Percentiles rank a stretch among this genome's conserved stretches.
These are phyloP conservation scores for Plutomurus gul DNA, from an alignment of 1,140 invertebrate species.

Conservation along the genomic window DNA sequence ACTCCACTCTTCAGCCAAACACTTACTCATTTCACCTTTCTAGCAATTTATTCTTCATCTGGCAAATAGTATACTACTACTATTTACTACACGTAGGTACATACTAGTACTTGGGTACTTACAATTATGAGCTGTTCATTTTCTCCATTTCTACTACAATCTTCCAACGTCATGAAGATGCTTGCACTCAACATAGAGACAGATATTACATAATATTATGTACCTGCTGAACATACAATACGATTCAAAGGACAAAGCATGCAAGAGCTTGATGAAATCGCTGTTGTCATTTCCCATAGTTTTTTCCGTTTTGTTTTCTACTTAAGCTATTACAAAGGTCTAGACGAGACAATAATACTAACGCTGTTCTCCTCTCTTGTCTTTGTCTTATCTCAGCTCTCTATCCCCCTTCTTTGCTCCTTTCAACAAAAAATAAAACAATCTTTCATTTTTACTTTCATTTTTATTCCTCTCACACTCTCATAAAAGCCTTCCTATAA, in stretches of 20 bases:
- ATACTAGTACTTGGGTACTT: not conserved
- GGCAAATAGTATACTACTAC: not conserved
- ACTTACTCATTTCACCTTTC: constrained; percentile 2
- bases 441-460: constrained; percentile 31
- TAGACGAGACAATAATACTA: not conserved
- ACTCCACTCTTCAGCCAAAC: not conserved
- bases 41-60: not conserved
- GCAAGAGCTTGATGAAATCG: not conserved
- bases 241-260: not conserved
- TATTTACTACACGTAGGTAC: too few relatives aligned
- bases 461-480: constrained; percentile 28
- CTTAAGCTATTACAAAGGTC: not conserved
- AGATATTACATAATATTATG: too few relatives aligned
- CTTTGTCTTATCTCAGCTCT: constrained; percentile 14
- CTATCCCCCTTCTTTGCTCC: constrained; percentile 11
- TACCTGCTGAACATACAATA: too few relatives aligned
- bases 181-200: too few relatives aligned
- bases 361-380: not conserved
- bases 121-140: not conserved
- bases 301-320: not conserved
- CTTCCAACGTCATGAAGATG: not conserved
- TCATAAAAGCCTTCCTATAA: not conserved
- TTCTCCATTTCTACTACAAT: not conserved
- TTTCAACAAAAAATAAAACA: constrained; percentile 34
- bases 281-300: constrained; percentile 21